These are phyloP conservation scores for Troglohyphantes excavatus DNA, from an alignment of 2,888 invertebrate species.

Conservation along the genomic window DNA sequence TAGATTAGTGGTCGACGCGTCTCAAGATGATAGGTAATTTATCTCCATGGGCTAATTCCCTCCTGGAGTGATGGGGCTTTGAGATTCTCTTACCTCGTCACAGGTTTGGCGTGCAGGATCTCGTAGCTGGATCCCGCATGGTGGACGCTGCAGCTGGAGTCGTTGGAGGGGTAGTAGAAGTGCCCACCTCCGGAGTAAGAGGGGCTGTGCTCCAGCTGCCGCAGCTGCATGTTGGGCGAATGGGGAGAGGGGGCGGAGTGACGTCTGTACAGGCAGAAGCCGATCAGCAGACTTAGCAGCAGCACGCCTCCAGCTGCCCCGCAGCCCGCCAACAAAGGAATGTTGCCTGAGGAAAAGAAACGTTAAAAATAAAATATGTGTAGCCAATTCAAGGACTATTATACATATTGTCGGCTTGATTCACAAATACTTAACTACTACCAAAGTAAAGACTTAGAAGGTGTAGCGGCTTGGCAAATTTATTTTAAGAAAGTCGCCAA, in stretches of 20 bases:
- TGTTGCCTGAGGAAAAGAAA: conserved; percentile 69
- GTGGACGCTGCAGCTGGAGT: conserved; percentile 39
- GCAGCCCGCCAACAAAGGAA: conserved; percentile 78
- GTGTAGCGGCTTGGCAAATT: no score
- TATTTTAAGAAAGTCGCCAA: no score
- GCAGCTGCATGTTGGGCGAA: conserved; percentile 79
- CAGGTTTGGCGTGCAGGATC: conserved; percentile 38
- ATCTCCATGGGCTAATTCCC: no score
- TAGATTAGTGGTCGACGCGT: no score
- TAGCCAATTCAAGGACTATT: no score
- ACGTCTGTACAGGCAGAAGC: conserved; percentile 69
- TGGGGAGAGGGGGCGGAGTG: conserved; percentile 76
- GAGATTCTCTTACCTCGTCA: background rate
- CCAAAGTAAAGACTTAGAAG: no score
- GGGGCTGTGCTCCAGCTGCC: conserved; percentile 80
- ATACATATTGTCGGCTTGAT: no score
- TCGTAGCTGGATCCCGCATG: conserved; percentile 62
- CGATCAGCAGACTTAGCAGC: conserved; percentile 70
- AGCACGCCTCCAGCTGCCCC: conserved; percentile 76
- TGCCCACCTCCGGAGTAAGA: conserved; percentile 79
- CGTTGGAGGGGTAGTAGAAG: conserved; percentile 20
- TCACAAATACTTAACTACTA: no score
- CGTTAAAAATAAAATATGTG: no score
- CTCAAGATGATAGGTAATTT: no score
- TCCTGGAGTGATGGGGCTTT: no score